Percentiles rank a stretch among this genome's conserved stretches.
These are phyloP conservation scores for Catonia carolina DNA, from an alignment of 2,888 invertebrate species.

Conservation along the genomic window DNA sequence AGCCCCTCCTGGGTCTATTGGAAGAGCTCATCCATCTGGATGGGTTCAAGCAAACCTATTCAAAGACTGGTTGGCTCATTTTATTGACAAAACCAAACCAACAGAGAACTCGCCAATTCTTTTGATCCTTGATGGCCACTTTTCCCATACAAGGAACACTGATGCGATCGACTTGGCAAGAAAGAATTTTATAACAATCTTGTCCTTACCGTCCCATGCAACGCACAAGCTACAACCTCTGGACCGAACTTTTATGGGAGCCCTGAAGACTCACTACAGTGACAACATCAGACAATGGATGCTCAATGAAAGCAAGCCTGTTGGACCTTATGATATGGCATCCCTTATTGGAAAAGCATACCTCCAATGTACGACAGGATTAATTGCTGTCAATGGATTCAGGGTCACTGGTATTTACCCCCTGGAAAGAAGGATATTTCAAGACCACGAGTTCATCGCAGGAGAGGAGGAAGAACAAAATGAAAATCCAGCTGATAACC, in stretches of 20 bases:
- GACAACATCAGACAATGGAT: constrained; percentile 37
- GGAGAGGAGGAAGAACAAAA: constrained; percentile 15
- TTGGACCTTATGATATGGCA: constrained; percentile 31
- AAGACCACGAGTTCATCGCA: constrained; percentile 9
- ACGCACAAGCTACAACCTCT: constrained; percentile 23
- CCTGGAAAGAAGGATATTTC: constrained; percentile 34
- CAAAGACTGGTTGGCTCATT: constrained; percentile 38
- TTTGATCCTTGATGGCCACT: constrained; percentile 31
- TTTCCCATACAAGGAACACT: constrained; percentile 27
- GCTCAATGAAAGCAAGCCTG: constrained; percentile 30
- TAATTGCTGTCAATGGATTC: constrained; percentile 32
- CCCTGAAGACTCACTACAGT: constrained; percentile 23
- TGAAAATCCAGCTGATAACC: constrained; percentile 6
- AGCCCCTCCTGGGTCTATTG: constrained; percentile 39
- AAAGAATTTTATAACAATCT: background rate
- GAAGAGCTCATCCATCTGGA: constrained; percentile 32
- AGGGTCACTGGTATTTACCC: constrained; percentile 34
- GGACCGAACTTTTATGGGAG: constrained; percentile 23
- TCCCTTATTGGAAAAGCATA: constrained; percentile 34
- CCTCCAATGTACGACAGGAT: constrained; percentile 32
- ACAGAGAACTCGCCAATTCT: constrained; percentile 33
- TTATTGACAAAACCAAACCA: constrained; percentile 33
- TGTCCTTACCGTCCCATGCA: constrained; percentile 20
- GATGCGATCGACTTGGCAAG: constrained; percentile 20
- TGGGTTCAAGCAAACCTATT: constrained; percentile 39